phyloP scores from a whole-genome alignment of 2,113 vertebrate species.

The Kobus ellipsiprymnus region DNA sequence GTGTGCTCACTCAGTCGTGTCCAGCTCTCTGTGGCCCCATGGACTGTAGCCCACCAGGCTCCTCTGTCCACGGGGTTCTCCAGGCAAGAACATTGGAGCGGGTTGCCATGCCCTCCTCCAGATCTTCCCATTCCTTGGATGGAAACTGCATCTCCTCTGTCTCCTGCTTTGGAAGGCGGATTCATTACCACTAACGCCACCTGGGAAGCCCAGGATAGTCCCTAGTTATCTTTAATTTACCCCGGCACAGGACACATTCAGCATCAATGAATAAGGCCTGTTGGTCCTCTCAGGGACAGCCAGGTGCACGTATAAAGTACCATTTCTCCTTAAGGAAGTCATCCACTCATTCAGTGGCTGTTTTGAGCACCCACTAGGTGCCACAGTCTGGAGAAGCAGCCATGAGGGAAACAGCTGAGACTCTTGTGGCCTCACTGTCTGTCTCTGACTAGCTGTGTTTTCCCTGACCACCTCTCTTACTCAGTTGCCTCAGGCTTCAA shows the following conservation, averaged over 20 bases:
- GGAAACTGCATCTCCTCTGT: background rate
- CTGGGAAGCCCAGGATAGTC: background rate
- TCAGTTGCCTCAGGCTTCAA: background rate
- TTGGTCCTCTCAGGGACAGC: background rate
- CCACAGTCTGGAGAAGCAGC: background rate
- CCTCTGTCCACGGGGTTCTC: background rate
- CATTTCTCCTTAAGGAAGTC: background rate
- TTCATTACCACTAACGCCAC: background rate
- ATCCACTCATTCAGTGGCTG: background rate
- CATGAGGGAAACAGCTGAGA: background rate
- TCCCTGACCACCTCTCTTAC: background rate
- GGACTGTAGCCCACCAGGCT: background rate
- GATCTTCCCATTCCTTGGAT: background rate
- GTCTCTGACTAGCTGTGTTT: background rate
- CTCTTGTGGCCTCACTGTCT: background rate
- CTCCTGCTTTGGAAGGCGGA: background rate
- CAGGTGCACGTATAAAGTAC: background rate
- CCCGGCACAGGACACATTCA: background rate
- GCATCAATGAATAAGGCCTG: background rate
- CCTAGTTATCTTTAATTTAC: background rate
- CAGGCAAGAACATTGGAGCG: background rate
- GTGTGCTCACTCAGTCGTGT: background rate
- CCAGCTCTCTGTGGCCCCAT: background rate
- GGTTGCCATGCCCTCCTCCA: background rate
- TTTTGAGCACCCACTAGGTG: background rate